Conservation (phyloP, 1,140 invertebrate genomes). For the Coelopa frigida region DNA sequence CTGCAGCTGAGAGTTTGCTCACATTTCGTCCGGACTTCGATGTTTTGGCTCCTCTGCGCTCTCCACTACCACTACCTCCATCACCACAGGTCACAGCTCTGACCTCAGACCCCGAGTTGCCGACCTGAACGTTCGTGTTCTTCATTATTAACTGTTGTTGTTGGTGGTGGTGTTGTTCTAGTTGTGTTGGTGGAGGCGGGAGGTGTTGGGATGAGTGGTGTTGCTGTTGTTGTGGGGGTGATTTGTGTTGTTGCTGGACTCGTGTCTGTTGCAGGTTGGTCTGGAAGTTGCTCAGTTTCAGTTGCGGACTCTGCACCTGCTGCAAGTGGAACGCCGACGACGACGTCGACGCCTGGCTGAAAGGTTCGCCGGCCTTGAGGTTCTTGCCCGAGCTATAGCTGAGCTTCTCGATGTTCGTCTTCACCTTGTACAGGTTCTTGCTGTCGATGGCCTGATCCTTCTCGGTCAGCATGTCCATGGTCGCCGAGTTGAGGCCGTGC, state of each 20-base stretch:
- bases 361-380: constrained; percentile 18
- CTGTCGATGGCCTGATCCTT: constrained; percentile 64
- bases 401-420: constrained; percentile 42
- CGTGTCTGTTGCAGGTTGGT: constrained; percentile 1
- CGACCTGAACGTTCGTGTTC: too few relatives aligned
- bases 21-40: constrained; percentile 14
- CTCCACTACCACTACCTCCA: neutral
- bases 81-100: neutral
- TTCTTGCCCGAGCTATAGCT: constrained; percentile 35
- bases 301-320: constrained; percentile 2
- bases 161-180: too few relatives aligned
- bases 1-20: constrained; percentile 33
- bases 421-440: constrained; percentile 69
- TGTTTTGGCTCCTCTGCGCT: neutral
- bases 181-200: neutral
- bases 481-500: constrained; percentile 45
- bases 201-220: neutral
- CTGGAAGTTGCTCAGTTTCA: constrained; percentile 4
- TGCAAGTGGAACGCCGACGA: neutral
- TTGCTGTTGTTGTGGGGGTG: neutral
- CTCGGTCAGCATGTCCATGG: constrained; percentile 58
- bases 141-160: neutral
- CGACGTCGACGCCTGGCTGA: neutral
- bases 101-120: neutral
- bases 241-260: neutral